These are phyloP conservation scores for Salvelinus alpinus DNA, from an alignment of 2,113 vertebrate genomes.

Conservation along the genomic window DNA sequence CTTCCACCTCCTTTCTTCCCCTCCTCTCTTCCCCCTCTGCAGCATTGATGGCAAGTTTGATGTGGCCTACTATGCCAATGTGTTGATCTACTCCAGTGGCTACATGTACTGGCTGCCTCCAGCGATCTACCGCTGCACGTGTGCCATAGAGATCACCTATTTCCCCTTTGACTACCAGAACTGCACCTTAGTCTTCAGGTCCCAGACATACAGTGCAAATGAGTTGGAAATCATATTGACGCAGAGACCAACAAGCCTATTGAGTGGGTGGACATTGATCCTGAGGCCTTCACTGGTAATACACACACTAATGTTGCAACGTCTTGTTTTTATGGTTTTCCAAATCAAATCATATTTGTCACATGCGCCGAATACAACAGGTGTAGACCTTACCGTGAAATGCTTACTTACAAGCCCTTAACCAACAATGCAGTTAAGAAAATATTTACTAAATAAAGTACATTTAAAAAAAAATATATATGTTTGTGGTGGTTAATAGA, in stretches of 20 bases:
- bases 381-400: no score
- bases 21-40: slow-evolving; percentile 10
- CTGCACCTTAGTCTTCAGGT: slow-evolving; percentile 87
- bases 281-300: slow-evolving; percentile 83
- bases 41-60: slow-evolving; percentile 90
- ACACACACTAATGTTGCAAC: not conserved
- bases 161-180: slow-evolving; percentile 94
- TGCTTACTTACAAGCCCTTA: no score
- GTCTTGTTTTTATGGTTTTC: no score
- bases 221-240: slow-evolving; percentile 75
- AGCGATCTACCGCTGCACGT: slow-evolving; percentile 87
- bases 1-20: not conserved
- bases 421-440: no score
- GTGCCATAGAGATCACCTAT: slow-evolving; percentile 85
- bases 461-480: no score
- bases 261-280: slow-evolving; percentile 83
- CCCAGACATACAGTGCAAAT: slow-evolving; percentile 83
- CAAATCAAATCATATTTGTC: no score
- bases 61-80: slow-evolving; percentile 84
- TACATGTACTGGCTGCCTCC: slow-evolving; percentile 84
- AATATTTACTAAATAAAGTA: no score
- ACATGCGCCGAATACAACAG: no score
- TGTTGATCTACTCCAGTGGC: slow-evolving; percentile 72
- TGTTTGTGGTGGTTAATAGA: no score
- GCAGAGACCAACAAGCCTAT: slow-evolving; percentile 9